phyloP scores from a whole-genome alignment of 2,113 vertebrate species.

The Urocitellus parryii region DNA sequence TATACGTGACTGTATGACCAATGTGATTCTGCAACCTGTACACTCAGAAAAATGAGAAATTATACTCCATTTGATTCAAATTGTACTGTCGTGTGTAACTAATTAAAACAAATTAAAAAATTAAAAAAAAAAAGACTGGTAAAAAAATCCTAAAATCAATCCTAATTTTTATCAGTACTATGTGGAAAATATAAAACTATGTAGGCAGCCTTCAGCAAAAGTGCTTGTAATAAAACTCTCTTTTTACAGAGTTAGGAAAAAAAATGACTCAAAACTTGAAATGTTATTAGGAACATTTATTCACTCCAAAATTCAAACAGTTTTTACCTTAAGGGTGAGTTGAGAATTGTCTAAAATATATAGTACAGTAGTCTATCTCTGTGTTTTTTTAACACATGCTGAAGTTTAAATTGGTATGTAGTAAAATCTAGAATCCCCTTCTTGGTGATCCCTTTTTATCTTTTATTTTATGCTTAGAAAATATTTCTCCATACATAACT shows the following conservation, averaged over 20 bases:
- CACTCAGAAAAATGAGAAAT: too few species aligned
- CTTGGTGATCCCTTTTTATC: neutral
- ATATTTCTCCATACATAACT: neutral
- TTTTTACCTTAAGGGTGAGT: neutral
- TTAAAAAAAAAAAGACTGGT: neutral
- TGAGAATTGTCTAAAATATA: neutral
- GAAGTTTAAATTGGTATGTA: neutral
- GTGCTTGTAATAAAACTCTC: neutral
- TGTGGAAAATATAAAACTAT: neutral
- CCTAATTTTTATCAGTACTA: neutral
- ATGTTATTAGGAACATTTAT: neutral
- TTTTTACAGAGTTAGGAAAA: neutral
- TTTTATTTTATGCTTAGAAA: constrained; percentile 32
- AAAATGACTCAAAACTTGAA: neutral
- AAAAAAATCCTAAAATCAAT: neutral
- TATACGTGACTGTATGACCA: too few species aligned
- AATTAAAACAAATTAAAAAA: too few species aligned
- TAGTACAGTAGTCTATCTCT: neutral
- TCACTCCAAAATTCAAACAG: neutral
- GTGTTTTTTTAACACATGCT: neutral
- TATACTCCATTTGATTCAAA: too few species aligned
- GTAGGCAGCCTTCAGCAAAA: neutral
- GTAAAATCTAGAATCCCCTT: constrained; percentile 12
- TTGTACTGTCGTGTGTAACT: too few species aligned
- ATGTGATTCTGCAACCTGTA: too few species aligned